Base-by-base conservation (phyloP, 2,888 invertebrate genomes). In the Temnothorax unifasciatus region DNA sequence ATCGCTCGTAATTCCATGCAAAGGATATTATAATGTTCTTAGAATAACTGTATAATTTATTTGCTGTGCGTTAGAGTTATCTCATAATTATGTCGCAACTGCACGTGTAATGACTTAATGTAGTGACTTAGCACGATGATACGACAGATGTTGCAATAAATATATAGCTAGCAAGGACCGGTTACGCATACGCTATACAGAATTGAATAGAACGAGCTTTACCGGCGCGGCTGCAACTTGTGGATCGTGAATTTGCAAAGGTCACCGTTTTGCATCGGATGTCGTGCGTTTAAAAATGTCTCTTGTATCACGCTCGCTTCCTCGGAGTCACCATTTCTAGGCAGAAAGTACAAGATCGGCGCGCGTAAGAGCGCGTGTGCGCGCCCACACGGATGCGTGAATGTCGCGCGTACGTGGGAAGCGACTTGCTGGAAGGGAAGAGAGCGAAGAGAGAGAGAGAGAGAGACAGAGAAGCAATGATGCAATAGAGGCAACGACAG, bases 341-440 rank as follows among this genome's bases (percentile, higher is more conserved):
- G 59, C 73, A 71, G 79, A 41, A 41, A 41, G 41, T 41, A 41
- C 57, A 44, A 66, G 77, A 77, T 57, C n/a, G 41, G 21, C 18
- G 29, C 64, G 41, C 9, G 18, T 59, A 52, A 54, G 64, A 74
- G 75, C 47, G 41, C 38, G 84, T 87, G 83, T 61, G 81, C 50
- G 29, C 50, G 85, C 89, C 86, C 66, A 89, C 88, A 74, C 76
- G 64, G 38, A 13, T 34, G 57, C 59, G 57, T 59, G 63, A 86
- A 59, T 52, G 82, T 68, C 61, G 15, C 61, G 15, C 66, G 34
- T 59, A 83, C 81, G 88, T 88, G 87, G 87, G 89, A 87, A 86
- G 88, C 29, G 50, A 83, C 76, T 61, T 85, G 44, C 44, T 66
- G 29, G 5, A 50, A 47, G 18, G 15, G 18, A 66, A 44, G 13